Conservation (phyloP, 2,888 invertebrate species). For the Lasioglossum marginatum region DNA sequence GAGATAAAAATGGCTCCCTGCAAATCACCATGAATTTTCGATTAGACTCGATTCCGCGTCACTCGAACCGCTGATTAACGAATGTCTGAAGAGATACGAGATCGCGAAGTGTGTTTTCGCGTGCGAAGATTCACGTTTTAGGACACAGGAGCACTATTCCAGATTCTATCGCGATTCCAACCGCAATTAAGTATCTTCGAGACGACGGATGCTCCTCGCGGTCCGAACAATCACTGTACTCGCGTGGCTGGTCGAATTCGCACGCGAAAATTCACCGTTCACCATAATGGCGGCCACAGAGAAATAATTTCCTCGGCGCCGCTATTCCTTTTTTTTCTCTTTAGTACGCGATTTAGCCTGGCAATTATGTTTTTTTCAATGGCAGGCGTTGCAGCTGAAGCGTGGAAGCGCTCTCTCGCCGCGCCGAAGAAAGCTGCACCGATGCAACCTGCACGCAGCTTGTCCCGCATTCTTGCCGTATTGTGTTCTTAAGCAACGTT, state of each 20-base stretch:
- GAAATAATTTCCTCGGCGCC: background rate
- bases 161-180: background rate
- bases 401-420: slow-evolving; percentile 3
- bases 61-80: background rate
- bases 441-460: background rate
- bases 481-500: no score
- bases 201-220: background rate
- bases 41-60: background rate
- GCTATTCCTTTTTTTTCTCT: background rate
- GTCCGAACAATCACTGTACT: background rate
- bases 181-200: background rate
- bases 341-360: background rate
- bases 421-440: background rate
- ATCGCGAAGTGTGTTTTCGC: background rate
- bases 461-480: background rate
- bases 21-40: background rate
- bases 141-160: background rate
- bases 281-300: slow-evolving; percentile 13
- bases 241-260: background rate
- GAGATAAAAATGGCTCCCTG: no score
- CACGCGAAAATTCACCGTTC: slow-evolving; percentile 17
- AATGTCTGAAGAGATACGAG: background rate
- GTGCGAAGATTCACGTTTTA: background rate
- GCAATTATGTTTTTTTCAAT: slow-evolving; percentile 28
- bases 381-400: slow-evolving; percentile 4